Base-by-base conservation (phyloP, 1,140 invertebrate species). In the Phocides pigmalion region DNA sequence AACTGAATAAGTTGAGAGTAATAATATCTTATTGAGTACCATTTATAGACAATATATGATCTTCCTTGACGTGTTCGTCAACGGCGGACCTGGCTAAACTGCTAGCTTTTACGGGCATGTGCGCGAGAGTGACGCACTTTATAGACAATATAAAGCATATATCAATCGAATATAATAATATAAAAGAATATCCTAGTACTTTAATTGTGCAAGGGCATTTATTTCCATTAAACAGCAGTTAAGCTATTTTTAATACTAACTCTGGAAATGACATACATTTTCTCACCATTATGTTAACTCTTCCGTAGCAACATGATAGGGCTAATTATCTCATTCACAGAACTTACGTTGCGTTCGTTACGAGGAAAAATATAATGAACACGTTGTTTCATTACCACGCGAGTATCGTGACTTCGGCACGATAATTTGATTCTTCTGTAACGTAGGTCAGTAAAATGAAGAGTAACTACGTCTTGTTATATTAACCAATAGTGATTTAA, bases 271-370 rank as follows among this genome's bases (percentile, higher is more conserved):
- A 28, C 25, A 28, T 28, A 8, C 25, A 28, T 50, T 50, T 50
- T 50, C 25, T 50, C 28, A 50, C 47, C 25, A 50, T 50, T 50
- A 25, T 50, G 47, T 50, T 32, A 50, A 15, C 25, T 28, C 25
- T 28, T 32, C 22, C 47, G 15, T 50, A 35, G 47, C 47, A 50
- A 50, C 47, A 32, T 32, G 22, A 5, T 11, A 17, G 20, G 15
- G 22, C 15, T 20, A 2, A 50, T 50, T 50, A 50, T 50, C 22
- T 50, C 47, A 50, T 50, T 50, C 47, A 50, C 9, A 28, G 22
- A 49, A 49, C 12, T 49, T 28, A 28, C 22, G 46, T 49, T 49
- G 46, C 12, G 20, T 28, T 28, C 25, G 14, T 9, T 28, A 49
- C 46, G 12, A 15, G 46, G 22, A 49, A 49, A 28, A 16, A 28